phyloP scores from a whole-genome alignment of 2,888 invertebrate species.

The Galeopsomyia nigrocyanea region DNA sequence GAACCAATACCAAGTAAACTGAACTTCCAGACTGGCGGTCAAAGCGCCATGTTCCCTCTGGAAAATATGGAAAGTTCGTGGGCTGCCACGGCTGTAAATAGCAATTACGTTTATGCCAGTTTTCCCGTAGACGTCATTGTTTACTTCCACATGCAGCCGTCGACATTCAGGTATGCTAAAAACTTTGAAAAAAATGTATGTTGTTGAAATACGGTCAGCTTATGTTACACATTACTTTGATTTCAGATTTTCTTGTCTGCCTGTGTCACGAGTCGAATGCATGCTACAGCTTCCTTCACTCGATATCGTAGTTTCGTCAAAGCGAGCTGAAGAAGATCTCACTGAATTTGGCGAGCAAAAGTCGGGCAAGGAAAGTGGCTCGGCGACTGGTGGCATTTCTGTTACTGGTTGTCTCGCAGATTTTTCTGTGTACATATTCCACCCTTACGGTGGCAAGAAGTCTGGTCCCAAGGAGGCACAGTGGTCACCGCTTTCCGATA shows the following conservation, averaged over 20 bases:
- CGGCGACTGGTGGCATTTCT: constrained; percentile 87
- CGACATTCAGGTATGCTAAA: constrained; percentile 77
- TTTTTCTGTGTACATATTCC: constrained; percentile 98
- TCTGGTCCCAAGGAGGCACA: constrained; percentile 84
- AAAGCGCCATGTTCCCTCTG: constrained; percentile 60
- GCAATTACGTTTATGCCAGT: constrained; percentile 85
- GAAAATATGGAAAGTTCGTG: constrained; percentile 65
- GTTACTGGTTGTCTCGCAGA: constrained; percentile 97
- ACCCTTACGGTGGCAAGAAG: constrained; percentile 95
- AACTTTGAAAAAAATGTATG: not conserved
- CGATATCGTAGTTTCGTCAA: constrained; percentile 96
- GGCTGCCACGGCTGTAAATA: constrained; percentile 64
- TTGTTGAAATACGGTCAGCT: not conserved
- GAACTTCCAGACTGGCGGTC: constrained; percentile 60
- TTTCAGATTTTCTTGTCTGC: constrained; percentile 90
- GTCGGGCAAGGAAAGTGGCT: constrained; percentile 70
- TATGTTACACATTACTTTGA: not conserved
- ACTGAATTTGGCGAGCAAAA: constrained; percentile 66
- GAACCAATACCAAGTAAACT: constrained; percentile 90
- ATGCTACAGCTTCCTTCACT: constrained; percentile 96
- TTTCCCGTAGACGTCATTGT: constrained; percentile 99
- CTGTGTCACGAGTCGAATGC: constrained; percentile 95
- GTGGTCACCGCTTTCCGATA: constrained; percentile 89
- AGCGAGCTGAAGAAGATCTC: constrained; percentile 84
- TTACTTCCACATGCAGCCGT: constrained; percentile 98